Evolutionary conservation across 2,113 vertebrate genomes (phyloP).

Genomic region (Nestor notabilis): DNA sequence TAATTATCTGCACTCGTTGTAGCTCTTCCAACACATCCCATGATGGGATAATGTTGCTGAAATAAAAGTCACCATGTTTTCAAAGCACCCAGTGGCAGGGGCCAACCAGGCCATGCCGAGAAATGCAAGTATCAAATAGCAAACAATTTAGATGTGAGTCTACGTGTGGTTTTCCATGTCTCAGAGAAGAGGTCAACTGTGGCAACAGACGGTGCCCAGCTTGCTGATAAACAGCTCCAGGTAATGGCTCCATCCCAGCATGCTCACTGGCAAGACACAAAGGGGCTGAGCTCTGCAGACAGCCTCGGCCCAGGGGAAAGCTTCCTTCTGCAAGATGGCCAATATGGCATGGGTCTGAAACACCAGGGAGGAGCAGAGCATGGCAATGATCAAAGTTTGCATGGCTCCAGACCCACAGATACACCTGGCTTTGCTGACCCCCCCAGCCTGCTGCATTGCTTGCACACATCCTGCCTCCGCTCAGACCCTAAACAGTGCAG

Average conservation of each 20-base stretch:
- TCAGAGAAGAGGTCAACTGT: not conserved
- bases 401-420: not conserved
- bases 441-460: not conserved
- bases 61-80: not conserved
- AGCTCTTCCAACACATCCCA: not conserved
- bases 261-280: not conserved
- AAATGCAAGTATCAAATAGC: not conserved
- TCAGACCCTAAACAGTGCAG: not conserved
- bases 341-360: not conserved
- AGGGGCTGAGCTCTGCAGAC: not conserved
- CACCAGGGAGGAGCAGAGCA: not conserved
- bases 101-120: accelerated
- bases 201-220: not conserved
- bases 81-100: not conserved
- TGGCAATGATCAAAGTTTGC: not conserved
- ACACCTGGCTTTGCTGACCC: not conserved
- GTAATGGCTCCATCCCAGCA: not conserved
- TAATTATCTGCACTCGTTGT: not conserved
- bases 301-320: not conserved
- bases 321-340: not conserved
- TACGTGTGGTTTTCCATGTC: not conserved
- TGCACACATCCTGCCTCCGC: not conserved
- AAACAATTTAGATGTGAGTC: not conserved
- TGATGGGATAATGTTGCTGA: accelerated
- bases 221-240: not conserved